A percentile compares a stretch with the other conserved stretches of the same genome.
Evolutionary conservation across 92 coral and sea anemone species (phyloP).

Genomic region (Porites rus): DNA sequence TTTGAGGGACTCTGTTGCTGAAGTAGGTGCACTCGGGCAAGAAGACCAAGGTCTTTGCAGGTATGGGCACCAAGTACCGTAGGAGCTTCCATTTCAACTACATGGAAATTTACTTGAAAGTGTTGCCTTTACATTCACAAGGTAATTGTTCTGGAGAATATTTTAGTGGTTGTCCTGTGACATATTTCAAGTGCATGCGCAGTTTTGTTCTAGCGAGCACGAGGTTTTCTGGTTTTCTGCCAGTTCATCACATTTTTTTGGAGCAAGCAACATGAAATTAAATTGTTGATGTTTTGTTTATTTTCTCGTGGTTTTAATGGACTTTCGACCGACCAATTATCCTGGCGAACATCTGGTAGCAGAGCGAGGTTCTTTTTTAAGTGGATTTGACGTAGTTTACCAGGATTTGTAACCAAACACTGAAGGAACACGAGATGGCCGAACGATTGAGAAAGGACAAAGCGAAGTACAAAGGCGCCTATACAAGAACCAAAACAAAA

Average conservation of each 20-base stretch:
- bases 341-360: slow-evolving; percentile 27
- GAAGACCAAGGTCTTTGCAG: slow-evolving; percentile 51
- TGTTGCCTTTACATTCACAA: slow-evolving; percentile 48
- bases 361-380: slow-evolving; percentile 37
- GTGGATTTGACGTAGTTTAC: neutral
- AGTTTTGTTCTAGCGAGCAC: too few species aligned
- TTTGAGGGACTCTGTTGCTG: neutral
- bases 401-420: too few species aligned
- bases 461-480: slow-evolving; percentile 28
- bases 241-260: too few species aligned
- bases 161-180: too few species aligned
- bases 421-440: neutral
- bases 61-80: slow-evolving; percentile 56
- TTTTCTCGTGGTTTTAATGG: too few species aligned
- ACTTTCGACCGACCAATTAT: too few species aligned
- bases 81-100: slow-evolving; percentile 49
- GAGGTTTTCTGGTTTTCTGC: too few species aligned
- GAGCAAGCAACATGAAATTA: too few species aligned
- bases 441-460: slow-evolving; percentile 32
- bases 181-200: too few species aligned
- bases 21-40: slow-evolving; percentile 28
- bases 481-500: slow-evolving; percentile 36
- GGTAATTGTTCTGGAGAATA: neutral
- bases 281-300: too few species aligned
- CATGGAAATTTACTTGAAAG: slow-evolving; percentile 30